Base-by-base conservation (phyloP, 2,113 vertebrate species). In the Phocoena phocoena region DNA sequence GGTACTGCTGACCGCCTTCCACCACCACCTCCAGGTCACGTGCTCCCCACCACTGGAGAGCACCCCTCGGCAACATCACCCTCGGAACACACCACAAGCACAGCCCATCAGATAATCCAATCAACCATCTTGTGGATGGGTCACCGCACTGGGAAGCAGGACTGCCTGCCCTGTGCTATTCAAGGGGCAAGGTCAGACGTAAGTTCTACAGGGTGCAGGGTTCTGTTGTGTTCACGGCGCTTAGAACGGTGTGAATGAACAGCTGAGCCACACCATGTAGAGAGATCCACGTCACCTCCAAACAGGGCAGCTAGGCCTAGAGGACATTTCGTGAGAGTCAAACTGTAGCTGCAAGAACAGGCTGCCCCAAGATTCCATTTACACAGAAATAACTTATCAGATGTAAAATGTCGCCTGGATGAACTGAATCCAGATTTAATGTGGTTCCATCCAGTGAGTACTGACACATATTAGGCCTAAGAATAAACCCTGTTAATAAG, bases 51-150 rank as follows among this genome's bases (percentile, higher is more conserved):
- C 33, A 23, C 38, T 7, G 15, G 1, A 15, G 63, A 15, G 63
- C 14, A n/a, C 41, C 44, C 12, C 0, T 50, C 36, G 0, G 17
- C 44, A 5, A 0, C 15, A 3, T 6, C 18, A 11, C 2, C 1
- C 31, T 3, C 0, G 13, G 77, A 83, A 76, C 13, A 2, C 5
- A 10, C 10, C 0, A 26, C 44, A 28, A 2, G n/a, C 21, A 13
- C n/a, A 14, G 13, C 0, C 58, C 58, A 6, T 2, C 41, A 26
- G 3, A 1, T 14, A 21, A 63, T 68, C 31, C 2, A 31, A 50
- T 12, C 23, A 23, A 15, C 10, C 0, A 33, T 3, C 47, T 3
- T 21, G 58, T 3, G 23, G 41, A 31, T 0, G 2, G 70, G 9
- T 31, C 44, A 0, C 28, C 1, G 3, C 23, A 2, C 18, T 6